These are phyloP conservation scores for Vannuccia rotundouncinata DNA, from an alignment of 2,888 invertebrate species.

Conservation along the genomic window DNA sequence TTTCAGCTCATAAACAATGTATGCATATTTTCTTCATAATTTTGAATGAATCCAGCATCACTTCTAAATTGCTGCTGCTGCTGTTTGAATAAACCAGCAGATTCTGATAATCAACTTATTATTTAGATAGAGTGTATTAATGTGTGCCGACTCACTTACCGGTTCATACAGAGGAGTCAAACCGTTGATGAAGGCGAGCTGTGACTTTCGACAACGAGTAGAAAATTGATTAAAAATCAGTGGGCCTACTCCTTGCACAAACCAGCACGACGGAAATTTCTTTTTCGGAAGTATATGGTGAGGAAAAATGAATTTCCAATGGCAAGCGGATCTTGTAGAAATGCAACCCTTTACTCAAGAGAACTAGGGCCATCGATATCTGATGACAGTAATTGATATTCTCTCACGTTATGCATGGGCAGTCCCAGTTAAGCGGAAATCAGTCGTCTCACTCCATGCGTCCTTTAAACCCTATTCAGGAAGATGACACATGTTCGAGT, in stretches of 20 bases:
- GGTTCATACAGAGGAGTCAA: background rate
- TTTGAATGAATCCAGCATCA: background rate
- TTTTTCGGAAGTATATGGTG: background rate
- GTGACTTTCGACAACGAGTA: background rate
- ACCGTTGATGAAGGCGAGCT: background rate
- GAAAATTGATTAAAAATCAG: background rate
- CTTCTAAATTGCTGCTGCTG: background rate
- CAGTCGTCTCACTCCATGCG: background rate
- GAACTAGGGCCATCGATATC: background rate
- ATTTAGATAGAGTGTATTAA: background rate
- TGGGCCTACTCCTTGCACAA: background rate
- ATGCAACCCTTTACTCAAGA: background rate
- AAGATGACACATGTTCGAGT: background rate
- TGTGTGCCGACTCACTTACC: background rate
- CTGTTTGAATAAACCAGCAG: background rate
- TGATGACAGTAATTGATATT: background rate
- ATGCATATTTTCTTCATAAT: background rate
- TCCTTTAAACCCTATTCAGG: background rate
- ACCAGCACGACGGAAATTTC: background rate
- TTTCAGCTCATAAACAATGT: background rate
- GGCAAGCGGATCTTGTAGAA: background rate
- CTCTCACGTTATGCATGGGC: background rate
- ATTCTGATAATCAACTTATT: background rate
- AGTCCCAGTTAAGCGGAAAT: background rate
- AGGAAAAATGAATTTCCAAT: background rate